phyloP scores from a whole-genome alignment of 2,113 vertebrate genomes.

The Lates calcarifer region DNA sequence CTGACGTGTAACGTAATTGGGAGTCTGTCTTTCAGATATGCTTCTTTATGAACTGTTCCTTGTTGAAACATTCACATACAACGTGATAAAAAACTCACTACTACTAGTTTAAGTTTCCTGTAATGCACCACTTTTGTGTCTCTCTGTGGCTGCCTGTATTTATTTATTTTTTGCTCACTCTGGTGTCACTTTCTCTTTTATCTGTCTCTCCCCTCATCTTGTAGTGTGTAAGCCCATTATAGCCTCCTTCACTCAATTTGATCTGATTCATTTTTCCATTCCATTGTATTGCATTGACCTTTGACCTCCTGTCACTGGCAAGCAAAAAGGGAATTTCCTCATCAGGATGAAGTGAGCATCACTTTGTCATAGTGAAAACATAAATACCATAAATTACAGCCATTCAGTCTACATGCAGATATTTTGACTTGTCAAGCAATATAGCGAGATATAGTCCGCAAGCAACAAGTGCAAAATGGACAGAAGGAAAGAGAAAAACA shows the following conservation, averaged over 20 bases:
- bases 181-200: neutral
- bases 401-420: neutral
- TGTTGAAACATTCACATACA: neutral
- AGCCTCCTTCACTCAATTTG: conserved; percentile 11
- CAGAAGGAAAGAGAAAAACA: too few relatives aligned
- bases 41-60: neutral
- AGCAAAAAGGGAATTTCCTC: neutral
- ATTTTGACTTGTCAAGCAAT: too few relatives aligned
- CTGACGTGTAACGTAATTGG: conserved; percentile 33
- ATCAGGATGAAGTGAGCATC: neutral
- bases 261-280: too few relatives aligned
- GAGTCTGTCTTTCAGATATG: neutral
- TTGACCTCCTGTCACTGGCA: neutral
- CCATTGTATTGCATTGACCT: too few relatives aligned
- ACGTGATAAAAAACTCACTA: neutral
- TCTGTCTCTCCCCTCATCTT: conserved; percentile 16
- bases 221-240: conserved; percentile 14
- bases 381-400: neutral
- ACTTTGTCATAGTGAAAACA: neutral
- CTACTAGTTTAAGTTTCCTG: rapidly evolving
- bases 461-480: too few relatives aligned
- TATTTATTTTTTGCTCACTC: neutral
- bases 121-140: neutral
- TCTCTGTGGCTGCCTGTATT: neutral
- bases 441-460: too few relatives aligned